These are phyloP conservation scores for Lemur catta DNA, from an alignment of 2,797 vertebrate genomes.

Conservation along the genomic window DNA sequence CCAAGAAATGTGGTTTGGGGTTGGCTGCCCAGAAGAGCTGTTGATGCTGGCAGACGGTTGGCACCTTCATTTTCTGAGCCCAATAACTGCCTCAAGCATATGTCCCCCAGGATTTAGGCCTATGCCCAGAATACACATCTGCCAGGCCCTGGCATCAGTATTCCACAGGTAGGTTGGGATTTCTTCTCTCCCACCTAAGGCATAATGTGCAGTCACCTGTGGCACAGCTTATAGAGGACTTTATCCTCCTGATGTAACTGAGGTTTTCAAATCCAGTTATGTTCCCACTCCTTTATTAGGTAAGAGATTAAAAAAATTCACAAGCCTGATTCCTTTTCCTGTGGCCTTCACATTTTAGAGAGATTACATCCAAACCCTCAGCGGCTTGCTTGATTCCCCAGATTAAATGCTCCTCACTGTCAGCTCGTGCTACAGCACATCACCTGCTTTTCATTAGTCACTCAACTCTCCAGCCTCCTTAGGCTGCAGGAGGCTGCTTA, in stretches of 20 bases:
- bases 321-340: not conserved
- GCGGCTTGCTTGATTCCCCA: not conserved
- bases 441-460: not conserved
- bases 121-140: accelerated
- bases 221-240: not conserved
- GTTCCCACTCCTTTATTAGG: not conserved
- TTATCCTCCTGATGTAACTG: not conserved
- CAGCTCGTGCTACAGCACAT: not conserved
- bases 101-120: not conserved
- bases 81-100: not conserved
- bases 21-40: not conserved
- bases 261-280: not conserved
- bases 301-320: not conserved
- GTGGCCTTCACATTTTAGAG: not conserved
- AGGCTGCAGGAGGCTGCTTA: not conserved
- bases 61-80: not conserved
- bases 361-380: not conserved
- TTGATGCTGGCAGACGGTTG: not conserved
- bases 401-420: not conserved
- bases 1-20: not conserved
- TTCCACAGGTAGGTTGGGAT: not conserved
- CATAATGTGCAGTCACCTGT: no score
- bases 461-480: not conserved
- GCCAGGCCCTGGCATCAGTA: not conserved
- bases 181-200: not conserved